Evolutionary conservation across 2,797 vertebrate genomes (phyloP), one percentile per base, ranked within the genome.

Genomic region (Phataginus tricuspis): DNA sequence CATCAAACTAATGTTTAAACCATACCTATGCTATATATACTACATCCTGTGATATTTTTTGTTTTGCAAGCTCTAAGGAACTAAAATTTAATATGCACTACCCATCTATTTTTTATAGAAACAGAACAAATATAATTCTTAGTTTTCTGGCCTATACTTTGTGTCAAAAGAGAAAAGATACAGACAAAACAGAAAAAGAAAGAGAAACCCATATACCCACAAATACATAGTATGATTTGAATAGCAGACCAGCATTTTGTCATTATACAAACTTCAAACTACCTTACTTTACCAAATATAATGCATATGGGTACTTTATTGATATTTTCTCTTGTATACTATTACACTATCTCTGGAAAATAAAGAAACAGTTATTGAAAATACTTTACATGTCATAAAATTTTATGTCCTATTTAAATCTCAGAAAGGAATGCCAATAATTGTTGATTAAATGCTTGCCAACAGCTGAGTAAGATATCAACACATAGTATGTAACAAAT

Each of bases 391-490:
- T 97, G 94, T 97, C 97, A 77, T 98, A 98, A 98, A 98, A 98
- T 97, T 98, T 98, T 98, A 99, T 97, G 21, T 97, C 77, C 97
- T 98, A 97, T 96, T 98, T 98, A 98, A 98, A 98, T 98, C 97
- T 98, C 92, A 95, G 97, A 97, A 98, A 98, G 98, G 92, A 98
- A 98, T 97, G 97, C 97, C 98, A 98, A 98, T 98, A 98, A 98
- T 98, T 39, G 86, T 98, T 98, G 98, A 98, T 98, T 98, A 98
- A 98, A 98, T 98, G 96, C 96, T 98, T 98, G 97, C 97, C 91
- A 55, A 96, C 95, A 98, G 97, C 96, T 98, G 94, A 98, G 45
- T 97, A 97, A 98, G 97, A 98, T 97, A 96, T 98, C 96, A 98
- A 96, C 80, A 96, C 86, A 86, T 55, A 97, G 97, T 53, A 86